phyloP scores from a whole-genome alignment of 2,888 invertebrate genomes.

The Stenoptilia bipunctidactyla region DNA sequence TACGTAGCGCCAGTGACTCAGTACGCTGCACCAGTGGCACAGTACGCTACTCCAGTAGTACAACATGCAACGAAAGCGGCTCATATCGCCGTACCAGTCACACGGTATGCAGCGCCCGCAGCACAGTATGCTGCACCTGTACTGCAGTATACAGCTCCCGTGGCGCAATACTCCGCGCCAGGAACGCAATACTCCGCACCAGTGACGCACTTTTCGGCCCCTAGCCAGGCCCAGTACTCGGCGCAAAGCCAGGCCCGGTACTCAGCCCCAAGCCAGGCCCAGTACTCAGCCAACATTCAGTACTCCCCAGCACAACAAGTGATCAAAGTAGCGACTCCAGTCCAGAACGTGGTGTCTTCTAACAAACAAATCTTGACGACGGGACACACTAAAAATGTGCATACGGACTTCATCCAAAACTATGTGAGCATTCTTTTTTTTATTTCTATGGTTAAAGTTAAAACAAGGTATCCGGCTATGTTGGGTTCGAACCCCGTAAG shows the following conservation, averaged over 20 bases:
- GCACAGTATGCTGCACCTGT: slow-evolving; percentile 21
- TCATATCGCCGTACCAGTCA: slow-evolving; percentile 14
- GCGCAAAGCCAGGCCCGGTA: slow-evolving; percentile 6
- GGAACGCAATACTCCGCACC: slow-evolving; percentile 3
- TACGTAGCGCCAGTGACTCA: slow-evolving; percentile 34
- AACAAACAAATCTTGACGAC: slow-evolving; percentile 14
- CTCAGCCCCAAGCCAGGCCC: slow-evolving; percentile 7
- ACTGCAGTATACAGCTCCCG: slow-evolving; percentile 17
- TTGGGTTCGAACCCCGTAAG: too few relatives aligned
- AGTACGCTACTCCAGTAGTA: slow-evolving; percentile 21
- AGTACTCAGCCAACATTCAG: slow-evolving; percentile 2
- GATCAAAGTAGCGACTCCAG: slow-evolving; percentile 20
- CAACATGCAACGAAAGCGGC: slow-evolving; percentile 17
- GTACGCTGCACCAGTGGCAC: slow-evolving; percentile 24
- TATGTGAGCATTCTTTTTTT: slow-evolving; percentile 71
- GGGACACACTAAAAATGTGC: slow-evolving; percentile 61
- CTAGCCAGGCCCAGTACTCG: slow-evolving; percentile 5
- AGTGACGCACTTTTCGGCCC: slow-evolving; percentile 5
- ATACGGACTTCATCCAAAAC: slow-evolving; percentile 73
- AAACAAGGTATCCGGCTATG: too few relatives aligned
- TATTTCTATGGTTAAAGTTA: too few relatives aligned
- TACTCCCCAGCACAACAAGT: slow-evolving; percentile 13
- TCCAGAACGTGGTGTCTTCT: slow-evolving; percentile 17
- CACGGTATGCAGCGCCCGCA: slow-evolving; percentile 17
- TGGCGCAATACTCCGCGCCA: slow-evolving; percentile 10